phyloP scores from a whole-genome alignment of 2,797 vertebrate species.

The Rhabdophis nuchalis region DNA sequence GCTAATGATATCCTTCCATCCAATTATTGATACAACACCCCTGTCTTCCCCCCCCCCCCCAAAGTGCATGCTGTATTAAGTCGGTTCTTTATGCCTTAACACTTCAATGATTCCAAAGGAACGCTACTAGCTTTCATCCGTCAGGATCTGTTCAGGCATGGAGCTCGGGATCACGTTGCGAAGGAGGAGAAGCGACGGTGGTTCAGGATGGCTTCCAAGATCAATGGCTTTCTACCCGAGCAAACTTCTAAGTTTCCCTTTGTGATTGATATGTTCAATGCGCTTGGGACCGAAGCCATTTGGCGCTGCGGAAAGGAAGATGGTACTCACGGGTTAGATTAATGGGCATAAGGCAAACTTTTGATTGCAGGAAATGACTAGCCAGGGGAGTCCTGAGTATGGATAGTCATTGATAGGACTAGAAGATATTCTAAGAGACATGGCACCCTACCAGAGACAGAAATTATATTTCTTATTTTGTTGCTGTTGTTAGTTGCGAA shows the following conservation, averaged over 20 bases:
- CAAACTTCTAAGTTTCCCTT: constrained; percentile 51
- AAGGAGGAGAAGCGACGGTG: constrained; percentile 12
- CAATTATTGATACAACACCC: constrained; percentile 20
- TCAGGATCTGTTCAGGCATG: constrained; percentile 33
- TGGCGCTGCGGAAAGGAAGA: constrained; percentile 58
- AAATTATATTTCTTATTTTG: not conserved
- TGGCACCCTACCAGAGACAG: not conserved
- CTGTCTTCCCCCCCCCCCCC: not conserved
- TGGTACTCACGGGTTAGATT: constrained; percentile 54
- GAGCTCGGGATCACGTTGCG: constrained; percentile 37
- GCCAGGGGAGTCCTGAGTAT: constrained; percentile 7
- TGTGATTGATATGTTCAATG: constrained; percentile 44
- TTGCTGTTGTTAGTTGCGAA: too few relatives aligned
- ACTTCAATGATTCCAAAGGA: constrained; percentile 37
- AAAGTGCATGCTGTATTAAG: not conserved
- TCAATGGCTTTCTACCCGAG: constrained; percentile 29
- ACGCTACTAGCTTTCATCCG: constrained; percentile 38
- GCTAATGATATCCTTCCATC: not conserved
- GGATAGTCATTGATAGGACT: not conserved
- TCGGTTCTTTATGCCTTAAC: constrained; percentile 24
- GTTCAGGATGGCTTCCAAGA: constrained; percentile 40
- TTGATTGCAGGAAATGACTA: constrained; percentile 41
- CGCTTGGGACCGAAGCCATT: constrained; percentile 42
- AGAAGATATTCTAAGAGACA: constrained; percentile 20
- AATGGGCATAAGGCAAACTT: constrained; percentile 53